Percentiles rank a stretch among this genome's conserved stretches.
Evolutionary conservation across 2,797 vertebrate genomes (phyloP).

Genomic region (Smutsia gigantea): DNA sequence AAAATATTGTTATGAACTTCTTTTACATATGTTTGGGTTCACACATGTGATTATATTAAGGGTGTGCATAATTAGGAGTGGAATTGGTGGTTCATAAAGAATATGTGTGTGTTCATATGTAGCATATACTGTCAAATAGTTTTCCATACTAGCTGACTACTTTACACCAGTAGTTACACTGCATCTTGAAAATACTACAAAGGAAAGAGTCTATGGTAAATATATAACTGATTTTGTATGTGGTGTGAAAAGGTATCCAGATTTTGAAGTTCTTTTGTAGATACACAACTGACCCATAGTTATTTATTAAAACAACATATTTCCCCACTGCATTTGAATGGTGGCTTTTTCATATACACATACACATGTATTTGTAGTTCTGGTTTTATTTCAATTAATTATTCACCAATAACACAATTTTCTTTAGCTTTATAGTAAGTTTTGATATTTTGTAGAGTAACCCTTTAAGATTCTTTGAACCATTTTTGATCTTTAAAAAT

Average conservation of each 20-base stretch:
- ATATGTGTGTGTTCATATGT: background rate
- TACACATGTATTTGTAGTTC: background rate
- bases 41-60: background rate
- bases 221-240: background rate
- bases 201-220: background rate
- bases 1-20: background rate
- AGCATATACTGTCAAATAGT: background rate
- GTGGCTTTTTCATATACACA: background rate
- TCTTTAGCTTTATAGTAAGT: background rate
- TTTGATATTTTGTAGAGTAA: background rate
- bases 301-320: background rate
- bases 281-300: background rate
- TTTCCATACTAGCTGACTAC: background rate
- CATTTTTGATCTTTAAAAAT: background rate
- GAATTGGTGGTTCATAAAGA: background rate
- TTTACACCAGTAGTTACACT: background rate
- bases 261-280: background rate
- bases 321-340: background rate
- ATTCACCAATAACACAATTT: background rate
- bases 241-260: background rate
- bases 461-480: background rate
- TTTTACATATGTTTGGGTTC: background rate
- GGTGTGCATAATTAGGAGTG: background rate
- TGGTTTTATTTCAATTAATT: background rate
- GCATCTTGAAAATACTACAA: background rate